Evolutionary conservation across 2,113 vertebrate genomes (phyloP).

Genomic region (Sylvia atricapilla): DNA sequence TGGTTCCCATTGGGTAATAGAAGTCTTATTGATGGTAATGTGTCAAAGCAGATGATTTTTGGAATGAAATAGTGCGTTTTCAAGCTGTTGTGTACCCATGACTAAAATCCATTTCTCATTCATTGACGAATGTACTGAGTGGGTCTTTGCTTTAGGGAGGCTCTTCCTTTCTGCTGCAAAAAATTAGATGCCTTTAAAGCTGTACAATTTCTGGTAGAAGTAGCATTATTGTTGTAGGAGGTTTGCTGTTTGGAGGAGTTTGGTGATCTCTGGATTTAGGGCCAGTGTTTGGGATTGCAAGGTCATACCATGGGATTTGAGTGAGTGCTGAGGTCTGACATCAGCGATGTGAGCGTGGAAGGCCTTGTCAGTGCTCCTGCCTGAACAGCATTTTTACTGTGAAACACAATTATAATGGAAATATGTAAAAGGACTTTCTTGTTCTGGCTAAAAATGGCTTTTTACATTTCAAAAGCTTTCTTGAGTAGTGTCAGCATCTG

Average conservation of each 20-base stretch:
- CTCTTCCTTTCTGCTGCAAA: neutral
- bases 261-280: neutral
- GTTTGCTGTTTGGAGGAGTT: neutral
- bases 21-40: neutral
- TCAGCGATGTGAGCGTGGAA: neutral
- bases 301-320: neutral
- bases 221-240: neutral
- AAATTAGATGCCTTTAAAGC: neutral
- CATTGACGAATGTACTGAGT: fast-evolving
- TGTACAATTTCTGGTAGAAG: neutral
- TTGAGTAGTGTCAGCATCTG: neutral
- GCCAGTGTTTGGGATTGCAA: neutral
- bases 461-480: neutral
- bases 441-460: neutral
- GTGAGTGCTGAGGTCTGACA: neutral
- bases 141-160: neutral
- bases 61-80: neutral
- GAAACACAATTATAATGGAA: neutral
- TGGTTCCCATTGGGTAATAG: neutral
- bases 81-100: neutral
- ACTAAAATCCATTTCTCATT: neutral
- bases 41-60: neutral
- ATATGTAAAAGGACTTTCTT: neutral
- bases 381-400: neutral
- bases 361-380: neutral